These are phyloP conservation scores for Homarus americanus DNA, from an alignment of 1,140 invertebrate genomes.

Conservation along the genomic window DNA sequence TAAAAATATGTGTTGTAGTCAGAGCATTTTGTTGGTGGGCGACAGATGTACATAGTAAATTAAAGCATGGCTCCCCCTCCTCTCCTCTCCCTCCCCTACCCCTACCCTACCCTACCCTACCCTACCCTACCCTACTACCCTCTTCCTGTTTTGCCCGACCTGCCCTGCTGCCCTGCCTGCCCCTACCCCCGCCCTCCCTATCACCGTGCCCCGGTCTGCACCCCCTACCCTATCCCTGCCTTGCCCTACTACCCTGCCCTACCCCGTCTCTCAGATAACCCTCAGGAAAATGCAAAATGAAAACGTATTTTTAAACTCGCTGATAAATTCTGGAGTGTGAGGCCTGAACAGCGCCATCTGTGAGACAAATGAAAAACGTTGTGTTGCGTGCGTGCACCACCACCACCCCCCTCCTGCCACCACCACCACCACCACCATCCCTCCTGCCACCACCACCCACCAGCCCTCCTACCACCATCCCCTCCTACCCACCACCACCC, in stretches of 20 bases:
- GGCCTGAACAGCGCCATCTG: background rate
- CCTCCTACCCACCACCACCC: too few relatives aligned
- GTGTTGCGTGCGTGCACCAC: background rate
- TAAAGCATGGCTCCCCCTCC: too few relatives aligned
- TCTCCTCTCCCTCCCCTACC: too few relatives aligned
- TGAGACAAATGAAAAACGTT: background rate
- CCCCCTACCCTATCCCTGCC: background rate
- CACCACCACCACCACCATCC: background rate
- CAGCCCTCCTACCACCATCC: too few relatives aligned
- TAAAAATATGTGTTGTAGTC: too few relatives aligned
- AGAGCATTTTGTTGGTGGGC: too few relatives aligned
- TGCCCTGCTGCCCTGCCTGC: too few relatives aligned
- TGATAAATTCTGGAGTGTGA: background rate
- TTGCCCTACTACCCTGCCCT: background rate
- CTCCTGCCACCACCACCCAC: too few relatives aligned
- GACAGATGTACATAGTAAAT: too few relatives aligned
- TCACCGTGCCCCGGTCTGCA: background rate
- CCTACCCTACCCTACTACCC: too few relatives aligned
- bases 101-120: too few relatives aligned
- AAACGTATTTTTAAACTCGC: background rate
- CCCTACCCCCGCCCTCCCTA: background rate
- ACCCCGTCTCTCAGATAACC: background rate
- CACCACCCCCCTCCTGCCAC: background rate
- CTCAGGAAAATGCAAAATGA: background rate
- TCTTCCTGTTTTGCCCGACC: too few relatives aligned